phyloP scores from a whole-genome alignment of 2,888 invertebrate genomes.

The Patella ulyssiponensis region DNA sequence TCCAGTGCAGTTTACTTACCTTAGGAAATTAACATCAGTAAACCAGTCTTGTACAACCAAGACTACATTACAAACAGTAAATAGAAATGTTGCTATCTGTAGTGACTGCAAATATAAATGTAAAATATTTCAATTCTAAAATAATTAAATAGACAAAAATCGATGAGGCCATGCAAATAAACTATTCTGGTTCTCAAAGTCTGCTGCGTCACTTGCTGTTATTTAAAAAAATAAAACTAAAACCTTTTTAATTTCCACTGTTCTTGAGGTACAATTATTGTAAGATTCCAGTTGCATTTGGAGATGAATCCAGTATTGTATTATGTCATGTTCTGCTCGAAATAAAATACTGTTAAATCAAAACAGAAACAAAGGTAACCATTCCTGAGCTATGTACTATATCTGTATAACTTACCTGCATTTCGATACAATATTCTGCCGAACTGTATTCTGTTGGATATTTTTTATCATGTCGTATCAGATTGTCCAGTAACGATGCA shows the following conservation, averaged over 20 bases:
- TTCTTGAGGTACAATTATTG: too few relatives aligned
- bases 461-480: conserved; percentile 74
- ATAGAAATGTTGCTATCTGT: conserved; percentile 85
- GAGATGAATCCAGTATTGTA: too few relatives aligned
- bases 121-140: neutral
- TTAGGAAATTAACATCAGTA: conserved; percentile 81
- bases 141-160: neutral
- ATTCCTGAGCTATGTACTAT: too few relatives aligned
- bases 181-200: too few relatives aligned
- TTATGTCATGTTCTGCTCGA: too few relatives aligned
- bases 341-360: too few relatives aligned
- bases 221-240: neutral
- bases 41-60: conserved; percentile 92
- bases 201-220: neutral
- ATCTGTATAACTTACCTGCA: conserved; percentile 54
- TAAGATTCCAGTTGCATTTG: too few relatives aligned
- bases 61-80: conserved; percentile 91
- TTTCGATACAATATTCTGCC: conserved; percentile 88
- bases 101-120: conserved; percentile 72
- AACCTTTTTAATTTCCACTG: too few relatives aligned
- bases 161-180: too few relatives aligned
- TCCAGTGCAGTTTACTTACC: conserved; percentile 43
- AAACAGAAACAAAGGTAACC: too few relatives aligned
- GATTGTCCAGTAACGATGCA: conserved; percentile 78
- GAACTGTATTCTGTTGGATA: conserved; percentile 81